These are phyloP conservation scores for Diadophis punctatus DNA, from an alignment of 2,113 vertebrate genomes.

Conservation along the genomic window DNA sequence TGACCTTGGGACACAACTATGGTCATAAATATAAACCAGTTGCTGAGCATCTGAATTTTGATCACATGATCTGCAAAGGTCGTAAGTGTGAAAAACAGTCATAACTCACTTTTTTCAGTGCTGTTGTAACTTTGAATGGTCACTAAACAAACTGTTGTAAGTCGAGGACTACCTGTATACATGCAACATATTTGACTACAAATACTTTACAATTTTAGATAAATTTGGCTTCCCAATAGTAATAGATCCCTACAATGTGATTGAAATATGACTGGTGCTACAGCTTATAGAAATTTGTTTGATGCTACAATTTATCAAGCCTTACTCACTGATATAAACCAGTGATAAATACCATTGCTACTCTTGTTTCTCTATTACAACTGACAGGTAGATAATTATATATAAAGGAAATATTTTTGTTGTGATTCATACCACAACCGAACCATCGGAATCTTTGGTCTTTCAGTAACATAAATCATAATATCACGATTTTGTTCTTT, in stretches of 20 bases:
- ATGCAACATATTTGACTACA: background rate
- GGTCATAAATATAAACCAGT: background rate
- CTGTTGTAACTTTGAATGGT: background rate
- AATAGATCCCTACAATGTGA: background rate
- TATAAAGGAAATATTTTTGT: background rate
- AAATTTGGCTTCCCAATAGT: background rate
- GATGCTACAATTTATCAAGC: background rate
- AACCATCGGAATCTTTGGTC: background rate
- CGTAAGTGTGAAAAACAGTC: background rate
- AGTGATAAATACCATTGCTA: background rate
- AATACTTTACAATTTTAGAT: background rate
- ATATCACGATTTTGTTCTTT: slow-evolving; percentile 14
- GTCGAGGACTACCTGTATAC: background rate
- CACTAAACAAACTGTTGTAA: background rate
- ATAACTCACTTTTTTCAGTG: background rate
- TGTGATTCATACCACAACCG: background rate
- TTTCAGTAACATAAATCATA: slow-evolving; percentile 12
- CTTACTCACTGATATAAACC: background rate
- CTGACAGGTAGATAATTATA: background rate
- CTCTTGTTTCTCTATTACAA: background rate
- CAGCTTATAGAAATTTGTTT: background rate
- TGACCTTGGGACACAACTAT: background rate
- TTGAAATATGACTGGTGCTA: background rate
- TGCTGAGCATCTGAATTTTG: background rate
- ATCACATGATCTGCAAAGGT: background rate